phyloP scores from a whole-genome alignment of 2,113 vertebrate species.

The Pseudopipra pipra region DNA sequence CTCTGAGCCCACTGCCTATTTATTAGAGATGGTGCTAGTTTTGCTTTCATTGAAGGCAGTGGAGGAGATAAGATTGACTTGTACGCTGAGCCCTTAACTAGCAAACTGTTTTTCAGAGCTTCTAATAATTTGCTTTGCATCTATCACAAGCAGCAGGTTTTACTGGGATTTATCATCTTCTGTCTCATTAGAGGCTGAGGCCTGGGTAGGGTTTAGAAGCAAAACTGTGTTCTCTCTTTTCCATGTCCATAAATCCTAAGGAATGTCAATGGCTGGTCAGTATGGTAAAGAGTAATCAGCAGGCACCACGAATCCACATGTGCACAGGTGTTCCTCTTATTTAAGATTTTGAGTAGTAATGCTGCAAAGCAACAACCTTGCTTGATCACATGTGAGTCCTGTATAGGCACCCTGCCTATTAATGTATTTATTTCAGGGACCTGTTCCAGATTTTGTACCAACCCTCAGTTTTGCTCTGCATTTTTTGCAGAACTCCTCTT shows the following conservation, averaged over 20 bases:
- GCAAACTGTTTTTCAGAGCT: not conserved
- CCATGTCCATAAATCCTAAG: not conserved
- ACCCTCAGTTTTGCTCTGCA: not conserved
- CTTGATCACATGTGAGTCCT: not conserved
- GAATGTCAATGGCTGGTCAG: not conserved
- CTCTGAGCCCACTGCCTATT: not conserved
- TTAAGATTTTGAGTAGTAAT: not conserved
- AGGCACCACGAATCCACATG: not conserved
- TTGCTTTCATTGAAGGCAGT: not conserved
- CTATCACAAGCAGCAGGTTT: not conserved
- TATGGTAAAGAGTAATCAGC: not conserved
- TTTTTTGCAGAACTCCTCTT: not conserved
- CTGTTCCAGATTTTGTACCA: not conserved
- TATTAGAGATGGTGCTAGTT: not conserved
- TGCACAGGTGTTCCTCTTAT: not conserved
- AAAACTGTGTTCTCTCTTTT: not conserved
- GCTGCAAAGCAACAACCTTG: not conserved
- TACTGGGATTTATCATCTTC: not conserved
- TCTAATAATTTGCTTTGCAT: not conserved
- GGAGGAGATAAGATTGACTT: not conserved
- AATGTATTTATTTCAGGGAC: not conserved
- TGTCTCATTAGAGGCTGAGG: not conserved
- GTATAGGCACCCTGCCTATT: not conserved
- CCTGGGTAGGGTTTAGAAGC: not conserved
- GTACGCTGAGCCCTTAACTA: not conserved